Percentiles rank a stretch among this genome's conserved stretches.
These are phyloP conservation scores for Phenacoccus solenopsis DNA, from an alignment of 1,140 invertebrate species.

Conservation along the genomic window DNA sequence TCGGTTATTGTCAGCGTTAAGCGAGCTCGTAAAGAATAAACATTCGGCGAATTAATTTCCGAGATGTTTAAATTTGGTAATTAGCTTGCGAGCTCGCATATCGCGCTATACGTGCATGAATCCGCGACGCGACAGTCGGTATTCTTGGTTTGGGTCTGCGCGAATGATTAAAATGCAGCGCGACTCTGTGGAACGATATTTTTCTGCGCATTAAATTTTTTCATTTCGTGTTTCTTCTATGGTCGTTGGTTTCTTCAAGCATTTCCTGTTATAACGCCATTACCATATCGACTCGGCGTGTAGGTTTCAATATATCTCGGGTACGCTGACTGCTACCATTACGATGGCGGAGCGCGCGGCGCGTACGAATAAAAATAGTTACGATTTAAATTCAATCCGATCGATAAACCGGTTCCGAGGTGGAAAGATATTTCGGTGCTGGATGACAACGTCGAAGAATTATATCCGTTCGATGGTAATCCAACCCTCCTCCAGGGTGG, in stretches of 20 bases:
- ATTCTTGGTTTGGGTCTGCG: background rate
- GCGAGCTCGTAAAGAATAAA: no score
- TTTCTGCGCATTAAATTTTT: background rate
- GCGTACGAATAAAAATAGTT: background rate
- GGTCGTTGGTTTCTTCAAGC: background rate
- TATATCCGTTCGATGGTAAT: background rate
- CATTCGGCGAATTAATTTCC: background rate
- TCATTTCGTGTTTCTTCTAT: background rate
- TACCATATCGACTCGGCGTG: background rate
- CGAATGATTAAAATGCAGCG: background rate
- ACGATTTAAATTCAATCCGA: slow-evolving; percentile 3
- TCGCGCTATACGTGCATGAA: background rate
- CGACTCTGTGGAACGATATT: background rate
- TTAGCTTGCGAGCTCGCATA: background rate
- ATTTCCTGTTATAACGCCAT: background rate
- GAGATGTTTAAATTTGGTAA: background rate
- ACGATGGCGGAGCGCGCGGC: background rate
- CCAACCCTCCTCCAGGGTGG: background rate
- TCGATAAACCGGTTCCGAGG: background rate
- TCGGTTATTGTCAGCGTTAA: no score
- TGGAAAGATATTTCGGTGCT: background rate
- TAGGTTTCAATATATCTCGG: background rate
- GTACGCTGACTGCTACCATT: no score
- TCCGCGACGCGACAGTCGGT: background rate
- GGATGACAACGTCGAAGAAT: background rate